Conservation (phyloP, 1,140 invertebrate genomes). For the Diorhabda carinulata region DNA sequence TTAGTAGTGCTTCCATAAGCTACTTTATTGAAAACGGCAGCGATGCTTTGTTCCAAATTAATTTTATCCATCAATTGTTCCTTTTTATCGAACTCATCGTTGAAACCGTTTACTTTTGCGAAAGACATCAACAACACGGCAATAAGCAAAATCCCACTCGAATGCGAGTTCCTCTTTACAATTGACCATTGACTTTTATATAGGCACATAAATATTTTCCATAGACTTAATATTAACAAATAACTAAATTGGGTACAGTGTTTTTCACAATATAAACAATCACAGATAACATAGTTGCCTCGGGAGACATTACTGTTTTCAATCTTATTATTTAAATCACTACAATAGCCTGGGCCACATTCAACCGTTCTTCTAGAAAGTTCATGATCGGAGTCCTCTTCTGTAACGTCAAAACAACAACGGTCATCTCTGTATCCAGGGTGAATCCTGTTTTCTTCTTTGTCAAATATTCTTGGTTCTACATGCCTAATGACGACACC, state of each 20-base stretch:
- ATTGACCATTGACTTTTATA: constrained; percentile 21
- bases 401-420: background rate
- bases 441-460: background rate
- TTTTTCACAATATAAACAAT: constrained; percentile 23
- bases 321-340: constrained; percentile 4
- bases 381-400: background rate
- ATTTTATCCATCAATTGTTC: constrained; percentile 44
- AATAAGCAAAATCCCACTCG: background rate
- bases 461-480: constrained; percentile 6
- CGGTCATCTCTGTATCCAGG: constrained; percentile 6
- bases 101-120: constrained; percentile 27
- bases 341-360: constrained; percentile 5
- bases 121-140: constrained; percentile 12
- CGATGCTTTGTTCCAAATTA: constrained; percentile 59
- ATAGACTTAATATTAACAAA: constrained; percentile 17
- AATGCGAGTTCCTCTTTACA: constrained; percentile 13
- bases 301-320: constrained; percentile 7
- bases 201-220: constrained; percentile 22
- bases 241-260: constrained; percentile 16
- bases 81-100: constrained; percentile 42
- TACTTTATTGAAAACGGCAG: constrained; percentile 64
- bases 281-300: constrained; percentile 19
- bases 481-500: background rate
- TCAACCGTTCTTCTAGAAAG: constrained; percentile 5
- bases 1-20: constrained; percentile 65